phyloP scores from a whole-genome alignment of 2,797 vertebrate genomes.

The Oophaga sylvatica region DNA sequence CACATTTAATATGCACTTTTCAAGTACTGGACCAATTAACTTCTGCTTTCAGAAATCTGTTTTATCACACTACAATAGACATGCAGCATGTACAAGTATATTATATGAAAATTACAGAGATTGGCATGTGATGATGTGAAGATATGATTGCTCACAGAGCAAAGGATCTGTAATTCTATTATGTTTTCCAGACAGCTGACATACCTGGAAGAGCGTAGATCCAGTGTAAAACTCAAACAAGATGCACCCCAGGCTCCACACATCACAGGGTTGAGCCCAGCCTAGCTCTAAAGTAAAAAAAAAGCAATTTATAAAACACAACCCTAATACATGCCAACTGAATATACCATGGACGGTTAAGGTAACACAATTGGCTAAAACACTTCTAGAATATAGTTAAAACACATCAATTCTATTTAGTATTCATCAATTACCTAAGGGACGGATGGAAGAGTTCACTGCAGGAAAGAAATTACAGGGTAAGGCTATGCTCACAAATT shows the following conservation, averaged over 20 bases:
- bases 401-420: no score
- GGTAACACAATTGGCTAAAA: no score
- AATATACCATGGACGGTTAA: no score
- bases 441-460: no score
- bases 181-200: not conserved
- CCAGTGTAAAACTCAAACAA: slow-evolving; percentile 80
- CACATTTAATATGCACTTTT: no score
- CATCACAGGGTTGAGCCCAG: slow-evolving; percentile 80
- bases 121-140: not conserved
- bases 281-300: slow-evolving; percentile 74
- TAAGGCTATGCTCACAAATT: no score
- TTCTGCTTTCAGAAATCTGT: no score
- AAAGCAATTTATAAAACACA: not conserved
- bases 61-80: not conserved
- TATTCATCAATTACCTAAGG: no score
- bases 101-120: not conserved
- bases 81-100: not conserved
- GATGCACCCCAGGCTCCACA: slow-evolving; percentile 82
- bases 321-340: no score
- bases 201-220: slow-evolving; percentile 80
- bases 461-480: no score
- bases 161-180: not conserved
- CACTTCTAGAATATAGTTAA: no score
- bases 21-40: no score
- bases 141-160: not conserved